Evolutionary conservation across 2,888 invertebrate genomes (phyloP), one percentile per base, ranked within the genome.

Genomic region (Acrocyrtus sp.): DNA sequence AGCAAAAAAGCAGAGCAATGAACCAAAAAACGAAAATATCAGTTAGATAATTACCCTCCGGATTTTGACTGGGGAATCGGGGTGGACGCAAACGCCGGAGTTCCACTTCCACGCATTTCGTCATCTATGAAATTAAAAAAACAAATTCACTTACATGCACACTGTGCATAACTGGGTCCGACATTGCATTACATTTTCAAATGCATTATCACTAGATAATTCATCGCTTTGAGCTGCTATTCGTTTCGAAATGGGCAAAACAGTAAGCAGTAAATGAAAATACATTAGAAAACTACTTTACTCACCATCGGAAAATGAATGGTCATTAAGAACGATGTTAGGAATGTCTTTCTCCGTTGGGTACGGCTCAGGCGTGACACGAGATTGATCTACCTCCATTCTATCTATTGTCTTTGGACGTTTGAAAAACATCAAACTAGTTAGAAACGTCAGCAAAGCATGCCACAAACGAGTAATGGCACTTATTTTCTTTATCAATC

Each of bases 241-340:
- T n/a, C n/a, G n/a, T n/a, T n/a, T n/a, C n/a, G n/a, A n/a, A n/a
- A n/a, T n/a, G n/a, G n/a, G n/a, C n/a, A n/a, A n/a, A n/a, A n/a
- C n/a, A n/a, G n/a, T n/a, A n/a, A n/a, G n/a, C n/a, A n/a, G n/a
- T n/a, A n/a, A n/a, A n/a, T n/a, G n/a, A n/a, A n/a, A n/a, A n/a
- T n/a, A n/a, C n/a, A n/a, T n/a, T n/a, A n/a, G n/a, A n/a, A n/a
- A 19, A n/a, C n/a, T n/a, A n/a, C n/a, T n/a, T n/a, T n/a, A n/a
- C 48, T 73, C 75, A 80, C 80, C 78, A 60, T 80, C 80, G 34
- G 80, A 80, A 63, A 78, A 80, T 0, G 79, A 79, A 22, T 61
- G 60, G 50, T 80, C 80, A 41, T 79, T 80, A 12, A 80, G 56
- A 3, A 76, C 22, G 19, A 80, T 72, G 41, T 70, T 76, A 12